Percentiles rank a stretch among this genome's conserved stretches.
Conservation (phyloP, 2,797 vertebrate species). For the Gouania willdenowi region DNA sequence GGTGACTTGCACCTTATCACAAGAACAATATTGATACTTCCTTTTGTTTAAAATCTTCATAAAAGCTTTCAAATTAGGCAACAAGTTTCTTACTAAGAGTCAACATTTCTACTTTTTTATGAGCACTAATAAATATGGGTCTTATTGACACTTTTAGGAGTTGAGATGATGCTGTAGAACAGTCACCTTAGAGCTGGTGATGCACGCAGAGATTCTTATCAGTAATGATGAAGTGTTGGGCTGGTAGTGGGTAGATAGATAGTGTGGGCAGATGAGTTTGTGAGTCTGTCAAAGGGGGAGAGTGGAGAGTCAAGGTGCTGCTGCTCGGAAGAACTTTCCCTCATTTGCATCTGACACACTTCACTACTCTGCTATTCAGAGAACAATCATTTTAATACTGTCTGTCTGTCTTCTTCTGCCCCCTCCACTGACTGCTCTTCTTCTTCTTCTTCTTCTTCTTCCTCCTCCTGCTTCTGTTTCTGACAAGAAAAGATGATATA, state of each 20-base stretch:
- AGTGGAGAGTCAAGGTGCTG: slow-evolving; percentile 47
- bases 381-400: no score
- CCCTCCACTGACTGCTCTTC: neutral
- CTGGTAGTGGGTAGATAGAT: slow-evolving; percentile 44
- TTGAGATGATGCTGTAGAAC: slow-evolving; percentile 20
- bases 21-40: no score
- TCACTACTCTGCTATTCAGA: slow-evolving; percentile 70
- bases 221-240: slow-evolving; percentile 54
- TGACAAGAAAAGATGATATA: slow-evolving; percentile 56
- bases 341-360: slow-evolving; percentile 77
- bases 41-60: no score
- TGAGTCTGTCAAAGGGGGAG: slow-evolving; percentile 25
- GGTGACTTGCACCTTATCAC: no score
- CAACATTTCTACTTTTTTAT: no score
- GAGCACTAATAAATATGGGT: slow-evolving; percentile 12
- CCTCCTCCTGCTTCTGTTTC: slow-evolving; percentile 40
- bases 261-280: slow-evolving; percentile 43
- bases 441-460: neutral
- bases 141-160: slow-evolving; percentile 19
- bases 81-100: no score
- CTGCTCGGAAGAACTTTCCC: slow-evolving; percentile 62
- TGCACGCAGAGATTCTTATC: slow-evolving; percentile 56
- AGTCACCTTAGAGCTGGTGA: slow-evolving; percentile 43
- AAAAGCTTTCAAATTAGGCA: no score
- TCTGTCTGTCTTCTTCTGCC: slow-evolving; percentile 42